phyloP scores from a whole-genome alignment of 2,113 vertebrate genomes.

The Copsychus sechellarum region DNA sequence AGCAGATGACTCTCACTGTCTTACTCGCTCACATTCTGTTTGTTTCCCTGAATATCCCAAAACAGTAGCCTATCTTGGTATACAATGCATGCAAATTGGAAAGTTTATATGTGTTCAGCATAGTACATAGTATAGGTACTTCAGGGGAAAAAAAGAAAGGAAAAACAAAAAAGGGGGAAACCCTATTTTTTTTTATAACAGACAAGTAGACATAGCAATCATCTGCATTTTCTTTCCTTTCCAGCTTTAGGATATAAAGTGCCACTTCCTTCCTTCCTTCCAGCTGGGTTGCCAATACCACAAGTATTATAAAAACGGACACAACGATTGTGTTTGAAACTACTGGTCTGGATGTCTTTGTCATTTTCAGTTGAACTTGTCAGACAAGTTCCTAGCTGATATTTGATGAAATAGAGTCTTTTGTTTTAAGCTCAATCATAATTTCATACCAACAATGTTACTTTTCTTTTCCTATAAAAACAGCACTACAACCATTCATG shows the following conservation, averaged over 20 bases:
- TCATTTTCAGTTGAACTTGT: not conserved
- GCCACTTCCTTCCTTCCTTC: not conserved
- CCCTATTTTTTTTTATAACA: not conserved
- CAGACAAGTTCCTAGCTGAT: not conserved
- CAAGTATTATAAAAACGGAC: not conserved
- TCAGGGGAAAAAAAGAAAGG: not conserved
- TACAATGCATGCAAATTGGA: not conserved
- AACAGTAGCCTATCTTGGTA: not conserved
- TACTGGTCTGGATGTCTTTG: not conserved
- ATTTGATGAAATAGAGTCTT: not conserved
- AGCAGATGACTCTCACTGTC: not conserved
- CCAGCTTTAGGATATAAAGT: not conserved
- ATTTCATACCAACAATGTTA: not conserved
- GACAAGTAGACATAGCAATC: not conserved
- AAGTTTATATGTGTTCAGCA: not conserved
- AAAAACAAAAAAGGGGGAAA: accelerated
- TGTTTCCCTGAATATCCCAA: not conserved
- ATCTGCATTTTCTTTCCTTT: not conserved
- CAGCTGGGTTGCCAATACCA: not conserved
- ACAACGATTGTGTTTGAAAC: not conserved
- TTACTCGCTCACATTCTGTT: not conserved
- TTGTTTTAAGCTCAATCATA: not conserved
- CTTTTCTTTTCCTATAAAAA: not conserved
- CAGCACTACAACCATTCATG: not conserved
- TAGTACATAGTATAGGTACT: not conserved